Base-by-base conservation (phyloP, 2,888 invertebrate genomes). In the Atrina japonica region DNA sequence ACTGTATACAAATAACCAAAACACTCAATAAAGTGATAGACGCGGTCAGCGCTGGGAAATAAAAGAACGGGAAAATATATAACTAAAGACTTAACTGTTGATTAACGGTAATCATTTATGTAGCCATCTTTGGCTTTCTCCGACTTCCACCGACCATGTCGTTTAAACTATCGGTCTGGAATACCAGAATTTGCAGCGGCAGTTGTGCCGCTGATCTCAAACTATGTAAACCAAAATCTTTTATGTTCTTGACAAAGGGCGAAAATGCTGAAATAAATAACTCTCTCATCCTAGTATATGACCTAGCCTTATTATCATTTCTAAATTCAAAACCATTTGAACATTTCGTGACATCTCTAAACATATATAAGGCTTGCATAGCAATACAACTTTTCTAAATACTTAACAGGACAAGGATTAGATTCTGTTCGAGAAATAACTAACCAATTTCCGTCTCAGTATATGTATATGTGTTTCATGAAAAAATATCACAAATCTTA, bases 151-250 rank as follows among this genome's bases (percentile, higher is more conserved):
- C 66, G 29, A 18, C 66, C 66, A 45, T 56, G 58, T 23, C 21
- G 2, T 47, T 35, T 35, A 11, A 35, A 35, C n/a, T 35, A 35
- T 11, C 35, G 5, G 35, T 35, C 35, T 35, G 35, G 66, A 7
- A 58, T 49, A 7, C 58, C 47, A 25, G 23, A 47, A 25, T 58
- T 66, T 3, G 56, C 55, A 18, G 65, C 56, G 2, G 65, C 43
- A 16, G 47, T 47, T 14, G 65, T 55, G 14, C 65, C 65, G 7
- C 56, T 16, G 55, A 45, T n/a, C 65, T 40, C 21, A 65, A 47
- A 65, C 65, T 58, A 66, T 66, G 50, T 14, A 66, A 58, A 18
- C 49, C 47, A 49, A 35, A 66, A 35, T 66, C 47, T 25, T 58
- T 40, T 35, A 35, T 35, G 23, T 66, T 49, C n/a, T 41, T 40